Evolutionary conservation across 2,888 invertebrate species (phyloP).

Genomic region (Drosophila suboccidentalis): DNA sequence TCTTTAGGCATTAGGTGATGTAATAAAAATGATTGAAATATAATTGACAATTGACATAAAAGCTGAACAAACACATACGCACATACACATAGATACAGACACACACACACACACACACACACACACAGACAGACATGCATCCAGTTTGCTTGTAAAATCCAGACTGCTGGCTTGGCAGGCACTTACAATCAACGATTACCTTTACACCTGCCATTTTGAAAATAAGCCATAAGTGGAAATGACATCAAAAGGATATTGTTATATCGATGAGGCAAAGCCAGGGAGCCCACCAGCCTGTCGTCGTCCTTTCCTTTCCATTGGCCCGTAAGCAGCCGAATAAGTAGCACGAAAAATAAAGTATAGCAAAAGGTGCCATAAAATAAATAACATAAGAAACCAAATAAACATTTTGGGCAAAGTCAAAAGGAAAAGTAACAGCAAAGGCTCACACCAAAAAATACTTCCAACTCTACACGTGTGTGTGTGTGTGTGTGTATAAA

Average conservation of each 20-base stretch:
- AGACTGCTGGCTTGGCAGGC: slow-evolving; percentile 64
- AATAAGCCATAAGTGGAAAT: slow-evolving; percentile 82
- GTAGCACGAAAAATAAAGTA: slow-evolving; percentile 74
- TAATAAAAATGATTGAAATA: slow-evolving; percentile 82
- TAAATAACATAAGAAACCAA: slow-evolving; percentile 79
- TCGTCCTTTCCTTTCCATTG: slow-evolving; percentile 7
- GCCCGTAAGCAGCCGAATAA: slow-evolving; percentile 47
- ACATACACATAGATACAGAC: slow-evolving; percentile 16
- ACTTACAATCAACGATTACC: slow-evolving; percentile 81
- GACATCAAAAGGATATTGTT: slow-evolving; percentile 80
- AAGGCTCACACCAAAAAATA: slow-evolving; percentile 42
- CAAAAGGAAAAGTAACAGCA: slow-evolving; percentile 40
- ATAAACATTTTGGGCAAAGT: slow-evolving; percentile 74
- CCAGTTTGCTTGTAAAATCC: slow-evolving; percentile 64
- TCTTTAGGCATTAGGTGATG: slow-evolving; percentile 76
- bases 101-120: slow-evolving; percentile 23
- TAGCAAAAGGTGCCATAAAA: slow-evolving; percentile 80
- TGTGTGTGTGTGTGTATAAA: slow-evolving; percentile 55
- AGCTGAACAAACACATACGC: slow-evolving; percentile 62
- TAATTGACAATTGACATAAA: slow-evolving; percentile 81
- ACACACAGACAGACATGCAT: slow-evolving; percentile 9
- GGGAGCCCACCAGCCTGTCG: slow-evolving; percentile 8
- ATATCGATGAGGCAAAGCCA: slow-evolving; percentile 72
- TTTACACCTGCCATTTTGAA: slow-evolving; percentile 81
- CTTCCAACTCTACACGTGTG: slow-evolving; percentile 40